These are phyloP conservation scores for Mycteria americana DNA, from an alignment of 2,797 vertebrate genomes.

Conservation along the genomic window DNA sequence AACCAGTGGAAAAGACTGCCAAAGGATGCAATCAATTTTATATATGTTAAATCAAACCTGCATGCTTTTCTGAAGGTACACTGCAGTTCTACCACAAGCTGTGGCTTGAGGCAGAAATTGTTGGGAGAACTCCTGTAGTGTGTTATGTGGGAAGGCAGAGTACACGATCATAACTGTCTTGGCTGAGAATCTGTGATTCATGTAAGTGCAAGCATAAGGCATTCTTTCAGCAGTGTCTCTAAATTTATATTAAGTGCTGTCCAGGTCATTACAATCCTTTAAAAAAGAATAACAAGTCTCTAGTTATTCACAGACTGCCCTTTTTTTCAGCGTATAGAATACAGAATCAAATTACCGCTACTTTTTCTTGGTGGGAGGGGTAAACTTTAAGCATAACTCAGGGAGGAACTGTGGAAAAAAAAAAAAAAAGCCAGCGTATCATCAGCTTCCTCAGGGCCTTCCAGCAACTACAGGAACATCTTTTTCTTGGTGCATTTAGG, in stretches of 20 bases:
- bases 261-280: neutral
- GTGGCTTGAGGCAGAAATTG: neutral
- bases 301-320: neutral
- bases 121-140: neutral
- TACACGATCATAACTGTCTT: neutral
- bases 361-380: neutral
- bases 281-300: neutral
- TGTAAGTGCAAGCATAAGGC: neutral
- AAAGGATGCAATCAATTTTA: neutral
- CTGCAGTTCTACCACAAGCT: neutral
- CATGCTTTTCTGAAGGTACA: neutral
- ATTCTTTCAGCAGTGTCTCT: neutral
- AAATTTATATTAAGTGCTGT: neutral
- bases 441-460: neutral
- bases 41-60: neutral
- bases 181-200: neutral
- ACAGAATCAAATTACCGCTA: neutral
- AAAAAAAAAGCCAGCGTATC: neutral
- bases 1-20: neutral
- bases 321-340: neutral
- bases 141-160: neutral
- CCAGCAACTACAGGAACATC: neutral
- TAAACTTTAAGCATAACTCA: neutral
- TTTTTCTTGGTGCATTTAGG: neutral
- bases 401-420: neutral